phyloP scores from a whole-genome alignment of 23 tunicate genomes.

The Ascidia mentula region DNA sequence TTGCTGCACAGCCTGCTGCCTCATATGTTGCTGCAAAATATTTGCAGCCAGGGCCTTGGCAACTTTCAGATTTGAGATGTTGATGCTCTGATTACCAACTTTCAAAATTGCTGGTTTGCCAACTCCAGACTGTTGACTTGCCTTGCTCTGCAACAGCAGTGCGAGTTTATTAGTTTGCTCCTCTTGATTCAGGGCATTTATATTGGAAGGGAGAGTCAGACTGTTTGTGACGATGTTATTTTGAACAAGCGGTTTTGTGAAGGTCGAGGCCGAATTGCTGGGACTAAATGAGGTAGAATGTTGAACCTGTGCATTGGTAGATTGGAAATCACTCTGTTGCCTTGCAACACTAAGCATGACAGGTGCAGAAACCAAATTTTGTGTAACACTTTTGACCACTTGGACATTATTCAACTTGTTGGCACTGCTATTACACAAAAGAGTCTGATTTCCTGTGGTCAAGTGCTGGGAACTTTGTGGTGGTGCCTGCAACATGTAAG shows the following conservation, averaged over 20 bases:
- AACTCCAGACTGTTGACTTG: constrained; percentile 25
- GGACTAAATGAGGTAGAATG: not conserved
- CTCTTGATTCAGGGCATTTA: not conserved
- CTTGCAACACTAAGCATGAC: not conserved
- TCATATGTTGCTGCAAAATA: constrained; percentile 37
- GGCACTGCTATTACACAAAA: not conserved
- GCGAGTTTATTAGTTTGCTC: constrained; percentile 46
- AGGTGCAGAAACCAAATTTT: not conserved
- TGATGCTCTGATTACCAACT: constrained; percentile 39
- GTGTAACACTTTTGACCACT: not conserved
- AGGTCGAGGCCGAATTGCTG: not conserved
- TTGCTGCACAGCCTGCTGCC: constrained; percentile 25
- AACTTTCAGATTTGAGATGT: constrained; percentile 30
- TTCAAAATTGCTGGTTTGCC: constrained; percentile 24
- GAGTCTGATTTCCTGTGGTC: constrained; percentile 8
- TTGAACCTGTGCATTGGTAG: not conserved
- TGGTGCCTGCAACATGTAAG: not conserved
- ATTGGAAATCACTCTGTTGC: not conserved
- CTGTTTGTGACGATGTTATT: not conserved
- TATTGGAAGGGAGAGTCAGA: not conserved
- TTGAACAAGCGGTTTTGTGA: too few species aligned
- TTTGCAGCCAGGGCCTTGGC: constrained; percentile 63
- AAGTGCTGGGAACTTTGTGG: constrained; percentile 18
- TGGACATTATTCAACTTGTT: not conserved
- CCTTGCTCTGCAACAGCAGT: constrained; percentile 29